These are phyloP conservation scores for Caradrina kadenii DNA, from an alignment of 2,888 invertebrate species.

Conservation along the genomic window DNA sequence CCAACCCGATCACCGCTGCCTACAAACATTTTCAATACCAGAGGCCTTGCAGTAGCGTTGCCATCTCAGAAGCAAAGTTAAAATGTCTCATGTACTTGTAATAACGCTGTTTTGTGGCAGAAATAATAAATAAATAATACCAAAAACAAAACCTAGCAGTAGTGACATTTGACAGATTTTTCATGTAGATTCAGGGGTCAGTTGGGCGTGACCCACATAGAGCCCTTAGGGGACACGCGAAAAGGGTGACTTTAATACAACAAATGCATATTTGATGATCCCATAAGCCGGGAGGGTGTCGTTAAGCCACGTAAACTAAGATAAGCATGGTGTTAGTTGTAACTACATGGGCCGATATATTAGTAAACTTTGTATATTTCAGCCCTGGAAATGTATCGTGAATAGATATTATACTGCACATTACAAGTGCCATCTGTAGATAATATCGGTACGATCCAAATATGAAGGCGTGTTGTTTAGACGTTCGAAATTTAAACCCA, in stretches of 20 bases:
- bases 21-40: no score
- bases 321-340: conserved; percentile 67
- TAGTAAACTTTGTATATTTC: conserved; percentile 33
- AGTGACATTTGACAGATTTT: conserved; percentile 42
- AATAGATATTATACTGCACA: no score
- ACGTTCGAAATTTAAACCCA: no score
- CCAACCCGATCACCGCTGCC: no score
- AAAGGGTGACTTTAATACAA: conserved; percentile 68
- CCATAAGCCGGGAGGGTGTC: conserved; percentile 63
- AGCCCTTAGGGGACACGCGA: conserved; percentile 38
- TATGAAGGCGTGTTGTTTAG: background rate
- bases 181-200: conserved; percentile 54
- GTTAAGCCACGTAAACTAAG: conserved; percentile 67
- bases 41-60: no score
- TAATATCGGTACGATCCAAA: background rate
- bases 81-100: no score
- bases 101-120: no score
- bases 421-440: background rate
- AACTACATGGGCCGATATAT: conserved; percentile 34
- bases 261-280: conserved; percentile 76
- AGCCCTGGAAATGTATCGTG: conserved; percentile 1
- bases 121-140: no score
- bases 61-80: no score
- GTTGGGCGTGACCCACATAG: conserved; percentile 55
- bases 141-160: conserved; percentile 7